Percentiles rank a stretch among this genome's conserved stretches.
phyloP scores from a whole-genome alignment of 2,888 invertebrate genomes.

The Elysia crispata region DNA sequence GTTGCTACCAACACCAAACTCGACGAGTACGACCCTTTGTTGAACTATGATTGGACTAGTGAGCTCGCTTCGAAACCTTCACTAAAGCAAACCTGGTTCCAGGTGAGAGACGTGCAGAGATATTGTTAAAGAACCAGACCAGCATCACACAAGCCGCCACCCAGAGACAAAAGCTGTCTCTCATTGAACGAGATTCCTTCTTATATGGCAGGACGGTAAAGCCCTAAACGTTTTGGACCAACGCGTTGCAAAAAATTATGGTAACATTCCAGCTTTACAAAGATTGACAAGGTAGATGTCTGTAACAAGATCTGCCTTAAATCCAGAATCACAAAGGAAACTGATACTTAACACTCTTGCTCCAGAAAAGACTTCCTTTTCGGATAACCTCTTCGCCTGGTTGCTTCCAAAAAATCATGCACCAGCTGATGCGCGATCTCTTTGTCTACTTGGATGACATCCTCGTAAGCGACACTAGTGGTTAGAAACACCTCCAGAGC shows the following conservation, averaged over 20 bases:
- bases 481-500: constrained; percentile 32
- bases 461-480: constrained; percentile 16
- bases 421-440: constrained; percentile 24
- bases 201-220: constrained; percentile 5
- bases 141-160: constrained; percentile 19
- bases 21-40: background rate
- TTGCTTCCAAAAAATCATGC: constrained; percentile 34
- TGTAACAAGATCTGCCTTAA: constrained; percentile 49
- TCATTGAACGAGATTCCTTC: background rate
- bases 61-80: background rate
- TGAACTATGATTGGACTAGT: constrained; percentile 27
- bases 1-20: background rate
- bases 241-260: constrained; percentile 55
- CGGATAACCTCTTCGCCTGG: constrained; percentile 30
- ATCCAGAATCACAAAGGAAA: constrained; percentile 42
- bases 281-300: constrained; percentile 48
- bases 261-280: constrained; percentile 51
- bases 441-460: constrained; percentile 31
- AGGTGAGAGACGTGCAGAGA: background rate
- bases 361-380: constrained; percentile 47
- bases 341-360: constrained; percentile 42
- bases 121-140: constrained; percentile 16
- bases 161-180: constrained; percentile 15
- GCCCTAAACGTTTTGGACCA: constrained; percentile 53
- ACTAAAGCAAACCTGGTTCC: background rate